Evolutionary conservation across 2,888 invertebrate species (phyloP).

Genomic region (Lampropteryx suffumata): DNA sequence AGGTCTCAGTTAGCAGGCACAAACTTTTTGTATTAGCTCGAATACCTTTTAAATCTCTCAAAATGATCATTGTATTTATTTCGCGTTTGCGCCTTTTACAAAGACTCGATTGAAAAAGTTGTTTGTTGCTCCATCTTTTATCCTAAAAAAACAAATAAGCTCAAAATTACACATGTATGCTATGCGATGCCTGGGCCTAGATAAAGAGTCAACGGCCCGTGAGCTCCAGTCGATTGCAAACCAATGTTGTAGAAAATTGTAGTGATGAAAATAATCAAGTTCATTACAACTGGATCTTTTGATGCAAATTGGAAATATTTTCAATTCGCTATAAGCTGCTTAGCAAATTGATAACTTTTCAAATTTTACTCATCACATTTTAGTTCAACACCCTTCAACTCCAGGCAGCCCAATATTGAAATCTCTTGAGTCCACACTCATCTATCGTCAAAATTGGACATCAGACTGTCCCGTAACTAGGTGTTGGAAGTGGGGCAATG

Average conservation of each 20-base stretch:
- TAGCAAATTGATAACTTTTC: no score
- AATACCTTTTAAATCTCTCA: background rate
- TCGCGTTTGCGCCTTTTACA: background rate
- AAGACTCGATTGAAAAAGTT: constrained; percentile 4
- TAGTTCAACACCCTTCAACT: constrained; percentile 8
- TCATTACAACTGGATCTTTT: background rate
- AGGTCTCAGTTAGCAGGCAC: no score
- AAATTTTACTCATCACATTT: background rate
- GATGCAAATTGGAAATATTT: background rate
- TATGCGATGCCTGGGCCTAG: constrained; percentile 1
- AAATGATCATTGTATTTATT: constrained; percentile 1
- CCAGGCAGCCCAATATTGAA: constrained; percentile 4
- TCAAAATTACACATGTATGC: background rate
- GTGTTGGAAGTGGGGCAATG: constrained; percentile 33
- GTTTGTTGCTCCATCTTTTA: constrained; percentile 2
- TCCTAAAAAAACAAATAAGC: constrained; percentile 1
- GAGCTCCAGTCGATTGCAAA: background rate
- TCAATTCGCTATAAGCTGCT: no score
- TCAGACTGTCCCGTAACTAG: constrained; percentile 5
- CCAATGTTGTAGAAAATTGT: constrained; percentile 17
- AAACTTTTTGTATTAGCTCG: background rate
- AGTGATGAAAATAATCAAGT: background rate
- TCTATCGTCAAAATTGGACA: constrained; percentile 11
- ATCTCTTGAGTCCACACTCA: constrained; percentile 9
- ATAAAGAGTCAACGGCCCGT: constrained; percentile 8